These are phyloP conservation scores for Lordiphosa clarofinis DNA, from an alignment of 1,140 invertebrate genomes.

Conservation along the genomic window DNA sequence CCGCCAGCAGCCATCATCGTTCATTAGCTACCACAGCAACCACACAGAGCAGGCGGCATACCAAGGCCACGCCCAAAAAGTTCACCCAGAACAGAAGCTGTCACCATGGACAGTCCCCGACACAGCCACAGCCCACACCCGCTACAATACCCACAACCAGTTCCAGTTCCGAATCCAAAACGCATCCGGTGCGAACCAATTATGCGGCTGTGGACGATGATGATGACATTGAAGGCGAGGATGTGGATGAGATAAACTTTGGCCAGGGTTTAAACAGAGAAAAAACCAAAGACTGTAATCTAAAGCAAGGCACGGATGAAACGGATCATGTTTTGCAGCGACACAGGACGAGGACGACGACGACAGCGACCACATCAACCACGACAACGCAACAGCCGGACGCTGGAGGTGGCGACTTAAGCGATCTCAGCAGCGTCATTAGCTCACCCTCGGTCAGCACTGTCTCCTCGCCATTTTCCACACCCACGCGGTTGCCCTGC, in stretches of 20 bases:
- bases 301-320: conserved; percentile 46
- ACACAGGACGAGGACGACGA: conserved; percentile 40
- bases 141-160: conserved; percentile 6
- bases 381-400: conserved; percentile 40
- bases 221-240: conserved; percentile 66
- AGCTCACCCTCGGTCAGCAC: conserved; percentile 74
- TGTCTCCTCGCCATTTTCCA: conserved; percentile 71
- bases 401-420: conserved; percentile 51
- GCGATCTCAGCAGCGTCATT: conserved; percentile 67
- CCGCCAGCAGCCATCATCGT: conserved; percentile 17
- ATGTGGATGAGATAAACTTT: conserved; percentile 68
- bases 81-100: conserved; percentile 55
- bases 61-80: conserved; percentile 62
- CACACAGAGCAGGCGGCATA: conserved; percentile 45
- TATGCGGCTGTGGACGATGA: conserved; percentile 65
- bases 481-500: conserved; percentile 69
- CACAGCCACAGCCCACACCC: conserved; percentile 12
- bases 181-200: conserved; percentile 59
- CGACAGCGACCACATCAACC: conserved; percentile 24
- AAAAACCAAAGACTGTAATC: conserved; percentile 64
- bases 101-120: conserved; percentile 24
- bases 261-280: conserved; percentile 30
- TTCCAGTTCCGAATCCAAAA: conserved; percentile 32
- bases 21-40: conserved; percentile 26
- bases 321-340: conserved; percentile 73